Evolutionary conservation across 1,140 invertebrate species (phyloP).

Genomic region (Cyphomyrmex costatus): DNA sequence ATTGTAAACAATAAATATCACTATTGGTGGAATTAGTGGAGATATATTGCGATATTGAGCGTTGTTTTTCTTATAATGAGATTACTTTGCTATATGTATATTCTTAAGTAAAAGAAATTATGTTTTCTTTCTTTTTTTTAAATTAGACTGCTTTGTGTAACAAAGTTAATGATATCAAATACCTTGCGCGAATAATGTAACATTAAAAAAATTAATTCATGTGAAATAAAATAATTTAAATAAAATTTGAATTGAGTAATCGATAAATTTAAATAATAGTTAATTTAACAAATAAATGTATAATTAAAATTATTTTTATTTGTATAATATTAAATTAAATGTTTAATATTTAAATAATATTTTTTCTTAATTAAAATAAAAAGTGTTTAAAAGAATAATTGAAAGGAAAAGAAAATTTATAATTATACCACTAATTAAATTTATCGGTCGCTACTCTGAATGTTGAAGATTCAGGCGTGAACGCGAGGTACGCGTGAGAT

Average conservation of each 20-base stretch:
- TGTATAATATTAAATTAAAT: not conserved
- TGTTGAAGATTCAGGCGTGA: not conserved
- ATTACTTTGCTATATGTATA: not conserved
- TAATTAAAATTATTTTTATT: not conserved
- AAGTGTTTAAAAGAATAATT: too few relatives aligned
- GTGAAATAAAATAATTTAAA: slow-evolving; percentile 9
- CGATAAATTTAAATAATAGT: not conserved
- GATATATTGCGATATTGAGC: not conserved
- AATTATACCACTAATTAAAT: slow-evolving; percentile 17
- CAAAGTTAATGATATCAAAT: not conserved
- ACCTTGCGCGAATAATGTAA: not conserved
- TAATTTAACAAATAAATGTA: not conserved
- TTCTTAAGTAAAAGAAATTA: not conserved
- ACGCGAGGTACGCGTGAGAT: not conserved
- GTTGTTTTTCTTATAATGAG: not conserved
- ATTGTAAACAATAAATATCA: too few relatives aligned
- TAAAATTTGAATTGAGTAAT: not conserved
- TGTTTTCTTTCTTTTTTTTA: not conserved
- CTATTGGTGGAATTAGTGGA: not conserved
- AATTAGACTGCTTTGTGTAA: not conserved
- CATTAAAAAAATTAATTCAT: not conserved
- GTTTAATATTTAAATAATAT: not conserved
- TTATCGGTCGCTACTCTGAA: not conserved
- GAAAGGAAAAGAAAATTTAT: not conserved
- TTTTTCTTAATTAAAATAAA: not conserved